A percentile compares a stretch with the other conserved stretches of the same genome.
These are phyloP conservation scores for Lumbricus terrestris DNA, from an alignment of 2,888 invertebrate genomes.

Conservation along the genomic window DNA sequence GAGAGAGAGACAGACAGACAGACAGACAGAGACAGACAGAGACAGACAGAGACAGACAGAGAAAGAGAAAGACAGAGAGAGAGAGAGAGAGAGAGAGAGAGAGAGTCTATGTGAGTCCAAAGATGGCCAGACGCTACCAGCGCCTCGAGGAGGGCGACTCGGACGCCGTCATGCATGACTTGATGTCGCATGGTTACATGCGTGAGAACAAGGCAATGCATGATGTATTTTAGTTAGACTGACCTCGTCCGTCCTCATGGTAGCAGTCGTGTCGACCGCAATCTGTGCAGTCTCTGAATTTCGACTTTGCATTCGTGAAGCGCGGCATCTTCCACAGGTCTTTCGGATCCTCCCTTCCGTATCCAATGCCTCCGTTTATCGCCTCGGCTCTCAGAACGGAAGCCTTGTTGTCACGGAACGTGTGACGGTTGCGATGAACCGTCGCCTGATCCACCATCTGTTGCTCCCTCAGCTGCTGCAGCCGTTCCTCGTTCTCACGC, in stretches of 20 bases:
- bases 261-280: conserved; percentile 8
- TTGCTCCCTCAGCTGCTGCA: conserved; percentile 3
- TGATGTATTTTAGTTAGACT: too few species aligned
- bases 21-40: not conserved
- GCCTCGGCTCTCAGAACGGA: not conserved
- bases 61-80: not conserved
- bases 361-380: not conserved
- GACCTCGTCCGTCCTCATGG: conserved; percentile 3
- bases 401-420: not conserved
- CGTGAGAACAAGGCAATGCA: not conserved
- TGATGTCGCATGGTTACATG: not conserved
- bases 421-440: not conserved
- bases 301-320: conserved; percentile 7
- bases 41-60: not conserved
- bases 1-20: too few species aligned
- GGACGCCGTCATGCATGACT: not conserved
- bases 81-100: not conserved
- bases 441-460: not conserved
- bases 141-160: not conserved
- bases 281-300: not conserved
- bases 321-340: conserved; percentile 12
- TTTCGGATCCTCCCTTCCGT: not conserved
- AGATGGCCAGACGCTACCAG: not conserved
- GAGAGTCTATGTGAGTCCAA: not conserved
- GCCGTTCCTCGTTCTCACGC: not conserved